Evolutionary conservation across 2,113 vertebrate species (phyloP), one percentile per base, ranked within the genome.

Genomic region (Cynoglossus semilaevis): DNA sequence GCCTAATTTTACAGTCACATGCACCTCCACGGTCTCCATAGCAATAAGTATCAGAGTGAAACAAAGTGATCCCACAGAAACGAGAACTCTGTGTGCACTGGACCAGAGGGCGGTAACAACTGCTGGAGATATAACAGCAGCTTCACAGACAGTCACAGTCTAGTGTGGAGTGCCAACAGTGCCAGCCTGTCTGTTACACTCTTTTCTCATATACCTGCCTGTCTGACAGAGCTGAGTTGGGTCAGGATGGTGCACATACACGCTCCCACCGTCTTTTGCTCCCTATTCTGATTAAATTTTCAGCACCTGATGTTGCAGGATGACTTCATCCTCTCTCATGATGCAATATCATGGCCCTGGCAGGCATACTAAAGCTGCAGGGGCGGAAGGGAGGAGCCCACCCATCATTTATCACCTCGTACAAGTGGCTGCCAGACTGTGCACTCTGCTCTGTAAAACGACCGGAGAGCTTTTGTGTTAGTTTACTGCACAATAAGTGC

Each of bases 241-340:
- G 63, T 68, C 48, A 34, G 29, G 58, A 58, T 51, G 45, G 61
- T 56, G n/a, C 65, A 72, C 85, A 81, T 80, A 65, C 76, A 82
- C 77, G 72, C 70, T 70, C 70, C 37, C 67, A 53, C 70, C 51
- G 65, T 76, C 46, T 70, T 67, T 69, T 63, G 43, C 58, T 29
- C 51, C 77, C 62, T 70, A 44, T 49, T 70, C 76, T 71, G 78
- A 85, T 89, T 74, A 88, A 85, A 89, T 76, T 85, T 88, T 86
- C 82, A 85, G 81, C 85, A 87, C 85, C 81, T 89, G 85, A 78
- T 86, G 87, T 89, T 88, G 81, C 81, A 88, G 82, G 69, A 89
- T 91, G 90, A 90, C 88, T 85, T 92, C 90, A 91, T 90, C 76
- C 78, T 74, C 63, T 72, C 43, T 80, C 77, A 85, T 92, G 90